Evolutionary conservation across 2,888 invertebrate genomes (phyloP).

Genomic region (Lottia gigantea): DNA sequence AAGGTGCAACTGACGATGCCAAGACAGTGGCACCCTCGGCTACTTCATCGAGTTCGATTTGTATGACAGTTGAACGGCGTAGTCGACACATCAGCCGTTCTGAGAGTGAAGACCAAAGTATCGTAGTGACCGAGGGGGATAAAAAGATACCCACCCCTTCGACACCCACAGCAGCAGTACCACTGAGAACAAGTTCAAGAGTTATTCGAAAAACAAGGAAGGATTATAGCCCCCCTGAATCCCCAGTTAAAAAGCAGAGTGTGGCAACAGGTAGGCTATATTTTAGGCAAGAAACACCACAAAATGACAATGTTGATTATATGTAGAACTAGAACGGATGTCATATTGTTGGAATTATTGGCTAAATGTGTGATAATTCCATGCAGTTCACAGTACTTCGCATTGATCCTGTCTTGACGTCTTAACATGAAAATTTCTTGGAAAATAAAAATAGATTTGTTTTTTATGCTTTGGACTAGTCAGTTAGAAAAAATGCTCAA

Average conservation of each 20-base stretch:
- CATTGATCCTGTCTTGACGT: too few species aligned
- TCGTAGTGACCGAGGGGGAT: neutral
- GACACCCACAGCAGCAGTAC: slow-evolving; percentile 11
- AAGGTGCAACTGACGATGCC: slow-evolving; percentile 5
- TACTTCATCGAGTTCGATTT: neutral
- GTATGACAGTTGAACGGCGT: slow-evolving; percentile 1
- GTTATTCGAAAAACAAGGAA: slow-evolving; percentile 45
- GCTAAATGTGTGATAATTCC: too few species aligned
- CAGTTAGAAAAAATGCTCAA: too few species aligned
- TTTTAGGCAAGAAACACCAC: too few species aligned
- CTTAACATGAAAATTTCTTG: too few species aligned
- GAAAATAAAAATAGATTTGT: too few species aligned
- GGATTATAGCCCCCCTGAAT: slow-evolving; percentile 49
- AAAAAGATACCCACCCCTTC: slow-evolving; percentile 16
- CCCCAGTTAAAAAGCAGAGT: slow-evolving; percentile 45
- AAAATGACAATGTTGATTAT: too few species aligned
- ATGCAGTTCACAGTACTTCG: too few species aligned
- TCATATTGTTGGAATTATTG: too few species aligned
- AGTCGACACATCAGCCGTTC: slow-evolving; percentile 8
- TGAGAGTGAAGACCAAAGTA: slow-evolving; percentile 2
- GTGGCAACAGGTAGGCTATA: slow-evolving; percentile 20
- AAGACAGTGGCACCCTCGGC: neutral
- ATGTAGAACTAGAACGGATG: too few species aligned
- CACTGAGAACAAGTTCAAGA: slow-evolving; percentile 44
- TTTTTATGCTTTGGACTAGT: too few species aligned